These are phyloP conservation scores for Blastobasis lacticolella DNA, from an alignment of 2,888 invertebrate species.

Conservation along the genomic window DNA sequence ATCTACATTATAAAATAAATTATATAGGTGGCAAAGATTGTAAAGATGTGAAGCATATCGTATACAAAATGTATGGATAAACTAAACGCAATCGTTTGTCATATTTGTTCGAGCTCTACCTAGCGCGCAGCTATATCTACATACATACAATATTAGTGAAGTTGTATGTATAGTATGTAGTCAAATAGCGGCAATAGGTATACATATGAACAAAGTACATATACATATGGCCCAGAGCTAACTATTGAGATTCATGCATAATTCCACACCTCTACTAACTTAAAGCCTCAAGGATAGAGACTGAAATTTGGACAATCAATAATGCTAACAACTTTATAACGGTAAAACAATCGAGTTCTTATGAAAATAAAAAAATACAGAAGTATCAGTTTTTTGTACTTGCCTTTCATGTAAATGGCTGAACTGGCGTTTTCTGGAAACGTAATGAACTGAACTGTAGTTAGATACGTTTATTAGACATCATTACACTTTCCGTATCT, in stretches of 20 bases:
- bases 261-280: conserved; percentile 27
- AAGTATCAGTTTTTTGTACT: conserved; percentile 69
- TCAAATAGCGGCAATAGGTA: conserved; percentile 67
- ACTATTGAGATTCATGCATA: conserved; percentile 37
- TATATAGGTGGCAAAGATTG: too few species aligned
- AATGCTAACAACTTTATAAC: conserved; percentile 19
- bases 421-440: conserved; percentile 47
- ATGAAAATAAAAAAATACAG: conserved; percentile 53
- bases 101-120: too few species aligned
- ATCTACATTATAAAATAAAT: too few species aligned
- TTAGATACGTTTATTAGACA: conserved; percentile 49
- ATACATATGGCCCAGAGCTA: neutral
- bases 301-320: conserved; percentile 6
- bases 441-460: conserved; percentile 25
- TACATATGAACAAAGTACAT: conserved; percentile 42
- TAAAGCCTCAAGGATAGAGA: conserved; percentile 17
- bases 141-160: conserved; percentile 14
- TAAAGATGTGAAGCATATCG: too few species aligned
- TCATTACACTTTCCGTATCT: conserved; percentile 40
- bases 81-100: too few species aligned
- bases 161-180: conserved; percentile 39
- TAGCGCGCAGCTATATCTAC: too few species aligned
- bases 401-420: conserved; percentile 74
- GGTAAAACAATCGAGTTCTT: conserved; percentile 33
- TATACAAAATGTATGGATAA: too few species aligned